A percentile compares a stretch with the other conserved stretches of the same genome.
Conservation (phyloP, 2,113 vertebrate genomes). For the Agelaius tricolor region DNA sequence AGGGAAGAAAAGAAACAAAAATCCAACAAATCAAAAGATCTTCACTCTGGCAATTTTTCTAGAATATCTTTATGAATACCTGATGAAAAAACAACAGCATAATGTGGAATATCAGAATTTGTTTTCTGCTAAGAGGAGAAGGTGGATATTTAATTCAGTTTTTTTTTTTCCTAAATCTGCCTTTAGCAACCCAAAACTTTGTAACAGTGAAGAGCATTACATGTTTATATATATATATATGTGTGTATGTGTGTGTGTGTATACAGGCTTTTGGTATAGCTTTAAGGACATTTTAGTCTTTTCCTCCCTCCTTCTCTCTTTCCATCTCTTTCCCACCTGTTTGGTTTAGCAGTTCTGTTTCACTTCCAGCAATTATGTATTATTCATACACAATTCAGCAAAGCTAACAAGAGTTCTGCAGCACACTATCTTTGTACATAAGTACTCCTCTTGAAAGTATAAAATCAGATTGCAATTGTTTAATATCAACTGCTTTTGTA, state of each 20-base stretch:
- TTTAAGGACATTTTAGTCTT: background rate
- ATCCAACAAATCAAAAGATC: background rate
- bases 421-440: background rate
- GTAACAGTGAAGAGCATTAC: background rate
- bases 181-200: background rate
- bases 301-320: background rate
- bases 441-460: background rate
- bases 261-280: background rate
- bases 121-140: background rate
- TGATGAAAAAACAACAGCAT: background rate
- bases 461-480: conserved; percentile 7
- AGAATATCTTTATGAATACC: background rate
- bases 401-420: conserved; percentile 5
- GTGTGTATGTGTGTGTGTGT: background rate
- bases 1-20: background rate
- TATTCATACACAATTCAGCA: conserved; percentile 4
- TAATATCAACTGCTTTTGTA: conserved; percentile 31
- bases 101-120: background rate
- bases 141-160: background rate
- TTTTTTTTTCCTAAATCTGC: background rate
- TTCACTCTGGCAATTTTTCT: background rate
- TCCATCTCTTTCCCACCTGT: background rate
- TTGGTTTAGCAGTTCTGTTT: background rate
- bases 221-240: background rate
- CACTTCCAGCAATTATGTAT: background rate